These are phyloP conservation scores for Narcine bancroftii DNA, from an alignment of 2,113 vertebrate species.

Conservation along the genomic window DNA sequence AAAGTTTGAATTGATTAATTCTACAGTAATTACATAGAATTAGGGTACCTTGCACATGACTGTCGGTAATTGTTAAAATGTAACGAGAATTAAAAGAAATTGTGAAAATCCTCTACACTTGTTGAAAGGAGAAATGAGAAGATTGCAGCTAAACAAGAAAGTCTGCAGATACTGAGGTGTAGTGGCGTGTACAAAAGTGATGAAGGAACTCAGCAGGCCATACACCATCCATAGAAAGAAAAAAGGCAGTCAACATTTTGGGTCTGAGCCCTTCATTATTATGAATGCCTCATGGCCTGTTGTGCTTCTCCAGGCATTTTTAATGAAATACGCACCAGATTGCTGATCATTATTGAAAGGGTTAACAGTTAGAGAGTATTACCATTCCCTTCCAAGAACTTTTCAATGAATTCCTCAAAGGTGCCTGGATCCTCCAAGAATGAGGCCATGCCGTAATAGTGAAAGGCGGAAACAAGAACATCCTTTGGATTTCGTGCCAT, in stretches of 20 bases:
- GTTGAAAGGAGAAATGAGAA: background rate
- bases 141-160: no score
- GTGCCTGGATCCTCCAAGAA: conserved; percentile 52
- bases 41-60: no score
- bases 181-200: no score
- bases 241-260: no score
- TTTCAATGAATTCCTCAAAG: conserved; percentile 52
- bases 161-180: no score
- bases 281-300: no score
- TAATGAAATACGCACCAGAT: no score
- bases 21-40: background rate
- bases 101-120: background rate
- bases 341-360: background rate
- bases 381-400: conserved; percentile 58
- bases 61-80: background rate
- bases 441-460: conserved; percentile 48
- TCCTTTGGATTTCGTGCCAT: conserved; percentile 59
- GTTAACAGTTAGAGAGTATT: background rate
- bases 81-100: background rate
- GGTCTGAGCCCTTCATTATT: no score
- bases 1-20: background rate
- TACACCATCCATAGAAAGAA: no score
- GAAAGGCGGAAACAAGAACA: conserved; percentile 55
- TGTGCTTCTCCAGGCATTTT: no score
- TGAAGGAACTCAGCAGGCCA: no score